phyloP scores from a whole-genome alignment of 2,113 vertebrate species.

The Corythornis madagascariensis region DNA sequence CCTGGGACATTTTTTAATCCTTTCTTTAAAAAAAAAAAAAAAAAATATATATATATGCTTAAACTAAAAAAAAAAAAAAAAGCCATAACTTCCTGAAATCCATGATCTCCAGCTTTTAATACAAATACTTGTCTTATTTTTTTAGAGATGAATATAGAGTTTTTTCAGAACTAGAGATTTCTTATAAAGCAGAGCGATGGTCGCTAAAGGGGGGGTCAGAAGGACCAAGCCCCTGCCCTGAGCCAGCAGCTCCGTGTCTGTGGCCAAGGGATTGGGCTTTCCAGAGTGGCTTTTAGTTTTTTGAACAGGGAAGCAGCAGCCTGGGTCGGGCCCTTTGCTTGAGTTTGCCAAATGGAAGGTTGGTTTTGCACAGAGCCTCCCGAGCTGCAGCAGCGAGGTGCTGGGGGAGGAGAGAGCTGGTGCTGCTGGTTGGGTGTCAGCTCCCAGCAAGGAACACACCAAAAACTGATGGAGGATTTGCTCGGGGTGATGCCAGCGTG shows the following conservation, averaged over 20 bases:
- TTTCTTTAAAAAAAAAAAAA: constrained; percentile 61
- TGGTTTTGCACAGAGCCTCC: constrained; percentile 42
- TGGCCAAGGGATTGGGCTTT: constrained; percentile 5
- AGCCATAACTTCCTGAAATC: constrained; percentile 78
- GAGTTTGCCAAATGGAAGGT: constrained; percentile 56
- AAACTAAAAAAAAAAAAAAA: constrained; percentile 67
- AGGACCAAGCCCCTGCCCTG: constrained; percentile 15
- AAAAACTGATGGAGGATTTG: not conserved
- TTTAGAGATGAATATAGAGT: constrained; percentile 68
- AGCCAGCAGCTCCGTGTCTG: not conserved
- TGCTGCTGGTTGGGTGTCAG: not conserved
- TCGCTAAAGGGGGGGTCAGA: constrained; percentile 26
- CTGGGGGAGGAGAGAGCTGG: not conserved
- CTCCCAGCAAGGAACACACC: not conserved
- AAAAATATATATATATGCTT: constrained; percentile 30
- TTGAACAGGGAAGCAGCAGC: constrained; percentile 8
- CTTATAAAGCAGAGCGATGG: not conserved
- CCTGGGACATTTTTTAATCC: no score
- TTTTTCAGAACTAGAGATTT: constrained; percentile 61
- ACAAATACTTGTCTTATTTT: constrained; percentile 70
- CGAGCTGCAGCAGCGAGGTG: not conserved
- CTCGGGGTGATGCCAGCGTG: not conserved
- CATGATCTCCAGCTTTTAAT: constrained; percentile 80
- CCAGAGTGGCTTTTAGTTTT: constrained; percentile 41
- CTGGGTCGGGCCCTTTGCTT: not conserved